Percentiles rank a stretch among this genome's conserved stretches.
Evolutionary conservation across 53 echinoderm and acorn worm genomes (phyloP).

Genomic region (Holothuria scabra): DNA sequence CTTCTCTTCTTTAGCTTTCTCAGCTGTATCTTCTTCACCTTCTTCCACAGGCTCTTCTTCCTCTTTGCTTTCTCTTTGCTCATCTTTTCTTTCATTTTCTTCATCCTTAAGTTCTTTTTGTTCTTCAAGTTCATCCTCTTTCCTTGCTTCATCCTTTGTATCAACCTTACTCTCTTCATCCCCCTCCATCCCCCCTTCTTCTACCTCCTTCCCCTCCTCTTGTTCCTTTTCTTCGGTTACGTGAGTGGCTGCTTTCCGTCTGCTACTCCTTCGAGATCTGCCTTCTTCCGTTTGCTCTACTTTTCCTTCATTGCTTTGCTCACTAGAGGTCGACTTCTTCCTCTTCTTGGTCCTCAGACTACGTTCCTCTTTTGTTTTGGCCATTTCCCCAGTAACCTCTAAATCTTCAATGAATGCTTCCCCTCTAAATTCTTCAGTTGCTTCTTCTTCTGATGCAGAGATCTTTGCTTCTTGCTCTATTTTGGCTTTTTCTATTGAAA

Average conservation of each 20-base stretch:
- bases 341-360: constrained; percentile 33
- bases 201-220: constrained; percentile 23
- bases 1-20: constrained; percentile 16
- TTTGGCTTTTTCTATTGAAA: constrained; percentile 9
- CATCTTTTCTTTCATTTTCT: constrained; percentile 8
- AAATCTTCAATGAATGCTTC: constrained; percentile 45
- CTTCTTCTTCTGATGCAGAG: background rate
- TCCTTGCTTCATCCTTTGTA: background rate
- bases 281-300: constrained; percentile 19
- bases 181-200: background rate
- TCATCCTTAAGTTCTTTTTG: constrained; percentile 27
- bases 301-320: constrained; percentile 30
- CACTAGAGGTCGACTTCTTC: constrained; percentile 41
- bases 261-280: constrained; percentile 32
- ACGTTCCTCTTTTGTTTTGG: constrained; percentile 16
- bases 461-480: background rate
- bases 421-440: constrained; percentile 40
- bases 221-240: background rate
- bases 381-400: constrained; percentile 26
- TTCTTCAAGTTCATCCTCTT: constrained; percentile 31
- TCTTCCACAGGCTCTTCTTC: constrained; percentile 35
- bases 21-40: background rate
- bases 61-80: constrained; percentile 8
- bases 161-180: constrained; percentile 12
- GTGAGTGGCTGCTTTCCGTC: constrained; percentile 13